phyloP scores from a whole-genome alignment of 2,797 vertebrate genomes.

The Notoglanidium macrostoma region DNA sequence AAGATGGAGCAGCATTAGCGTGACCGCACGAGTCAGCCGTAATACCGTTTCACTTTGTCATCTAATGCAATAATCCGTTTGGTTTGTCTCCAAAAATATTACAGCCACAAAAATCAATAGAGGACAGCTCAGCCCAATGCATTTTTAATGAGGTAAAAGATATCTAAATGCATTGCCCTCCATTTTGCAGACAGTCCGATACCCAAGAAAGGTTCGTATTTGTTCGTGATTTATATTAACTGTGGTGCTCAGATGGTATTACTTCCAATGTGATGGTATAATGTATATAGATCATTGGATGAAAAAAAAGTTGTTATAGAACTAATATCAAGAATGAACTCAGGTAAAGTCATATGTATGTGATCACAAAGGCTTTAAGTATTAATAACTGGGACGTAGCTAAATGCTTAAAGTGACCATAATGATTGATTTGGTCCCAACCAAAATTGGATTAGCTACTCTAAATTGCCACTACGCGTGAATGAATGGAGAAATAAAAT shows the following conservation, averaged over 20 bases:
- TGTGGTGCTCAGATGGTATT: background rate
- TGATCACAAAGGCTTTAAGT: background rate
- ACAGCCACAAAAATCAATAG: slow-evolving; percentile 45
- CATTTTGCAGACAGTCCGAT: slow-evolving; percentile 30
- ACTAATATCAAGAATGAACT: background rate
- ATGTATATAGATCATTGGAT: background rate
- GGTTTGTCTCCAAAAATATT: slow-evolving; percentile 52
- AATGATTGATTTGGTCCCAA: background rate
- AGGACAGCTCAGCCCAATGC: slow-evolving; percentile 37
- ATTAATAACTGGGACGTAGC: background rate
- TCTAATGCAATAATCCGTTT: slow-evolving; percentile 53
- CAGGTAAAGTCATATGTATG: background rate
- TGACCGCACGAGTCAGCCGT: slow-evolving; percentile 28
- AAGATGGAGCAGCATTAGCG: slow-evolving; percentile 16
- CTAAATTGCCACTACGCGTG: background rate
- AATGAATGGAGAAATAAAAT: background rate
- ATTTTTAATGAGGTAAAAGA: slow-evolving; percentile 42
- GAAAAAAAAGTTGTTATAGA: background rate
- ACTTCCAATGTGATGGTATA: background rate
- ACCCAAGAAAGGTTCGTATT: slow-evolving; percentile 20
- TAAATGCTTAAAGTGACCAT: background rate
- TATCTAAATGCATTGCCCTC: slow-evolving; percentile 26
- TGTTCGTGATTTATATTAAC: slow-evolving; percentile 17
- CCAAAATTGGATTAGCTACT: background rate
- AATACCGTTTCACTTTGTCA: slow-evolving; percentile 39